Percentiles rank a stretch among this genome's conserved stretches.
Evolutionary conservation across 2,113 vertebrate genomes (phyloP).

Genomic region (Ctenodactylus gundi): DNA sequence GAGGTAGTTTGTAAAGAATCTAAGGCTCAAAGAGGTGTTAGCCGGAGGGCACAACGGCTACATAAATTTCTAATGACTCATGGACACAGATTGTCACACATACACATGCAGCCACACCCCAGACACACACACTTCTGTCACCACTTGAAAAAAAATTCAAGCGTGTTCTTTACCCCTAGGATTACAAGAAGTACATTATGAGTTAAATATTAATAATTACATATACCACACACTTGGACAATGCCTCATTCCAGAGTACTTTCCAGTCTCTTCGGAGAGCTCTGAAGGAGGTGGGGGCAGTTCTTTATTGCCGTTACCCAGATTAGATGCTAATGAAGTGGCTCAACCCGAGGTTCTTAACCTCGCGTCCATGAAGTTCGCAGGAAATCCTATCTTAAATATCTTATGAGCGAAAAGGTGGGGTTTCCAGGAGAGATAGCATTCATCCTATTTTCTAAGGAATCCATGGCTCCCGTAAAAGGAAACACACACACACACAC

Average conservation of each 20-base stretch:
- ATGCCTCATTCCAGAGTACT: not conserved
- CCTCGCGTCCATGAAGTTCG: not conserved
- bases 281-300: not conserved
- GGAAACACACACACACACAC: not conserved
- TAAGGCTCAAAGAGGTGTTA: not conserved
- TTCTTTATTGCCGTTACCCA: not conserved
- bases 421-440: not conserved
- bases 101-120: not conserved
- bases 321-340: not conserved
- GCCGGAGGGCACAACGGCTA: slow-evolving; percentile 16
- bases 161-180: not conserved
- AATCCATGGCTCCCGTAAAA: not conserved
- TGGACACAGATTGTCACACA: not conserved
- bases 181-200: not conserved
- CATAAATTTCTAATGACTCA: slow-evolving; percentile 59
- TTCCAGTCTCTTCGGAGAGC: not conserved
- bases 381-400: not conserved
- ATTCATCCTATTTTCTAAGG: slow-evolving; percentile 17
- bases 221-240: not conserved
- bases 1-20: not conserved
- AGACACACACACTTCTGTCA: not conserved
- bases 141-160: not conserved
- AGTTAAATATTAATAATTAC: slow-evolving; percentile 24
- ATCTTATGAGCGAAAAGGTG: not conserved
- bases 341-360: not conserved